Conservation (phyloP, 2,113 vertebrate genomes). For the Dolichallabes microphthalmus region DNA sequence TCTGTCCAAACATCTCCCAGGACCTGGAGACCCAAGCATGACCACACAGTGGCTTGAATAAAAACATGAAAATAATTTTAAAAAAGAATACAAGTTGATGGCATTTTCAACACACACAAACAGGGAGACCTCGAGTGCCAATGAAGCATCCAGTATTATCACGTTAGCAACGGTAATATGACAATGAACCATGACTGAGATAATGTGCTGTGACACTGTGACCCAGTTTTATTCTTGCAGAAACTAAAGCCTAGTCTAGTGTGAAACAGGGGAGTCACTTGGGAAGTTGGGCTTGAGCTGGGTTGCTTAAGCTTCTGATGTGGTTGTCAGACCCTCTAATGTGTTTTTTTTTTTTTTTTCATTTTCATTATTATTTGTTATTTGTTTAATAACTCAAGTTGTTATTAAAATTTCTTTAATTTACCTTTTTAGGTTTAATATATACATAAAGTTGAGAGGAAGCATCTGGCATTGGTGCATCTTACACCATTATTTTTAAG, state of each 20-base stretch:
- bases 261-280: not conserved
- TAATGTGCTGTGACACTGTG: constrained; percentile 5
- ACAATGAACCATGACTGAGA: not conserved
- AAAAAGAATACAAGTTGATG: not conserved
- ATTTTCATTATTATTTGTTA: too few relatives aligned
- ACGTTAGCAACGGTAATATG: not conserved
- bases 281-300: not conserved
- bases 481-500: too few relatives aligned
- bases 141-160: not conserved
- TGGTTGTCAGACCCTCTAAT: not conserved
- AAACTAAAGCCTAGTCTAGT: not conserved
- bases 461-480: too few relatives aligned
- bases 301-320: not conserved
- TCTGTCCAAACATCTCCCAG: not conserved
- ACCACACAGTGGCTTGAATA: not conserved
- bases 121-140: not conserved
- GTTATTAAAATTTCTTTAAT: too few relatives aligned
- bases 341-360: too few relatives aligned
- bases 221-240: not conserved
- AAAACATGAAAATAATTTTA: not conserved
- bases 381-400: too few relatives aligned
- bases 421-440: too few relatives aligned
- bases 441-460: too few relatives aligned
- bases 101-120: not conserved
- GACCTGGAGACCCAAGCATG: not conserved